These are phyloP conservation scores for Fragum whitleyi DNA, from an alignment of 2,888 invertebrate species.

Conservation along the genomic window DNA sequence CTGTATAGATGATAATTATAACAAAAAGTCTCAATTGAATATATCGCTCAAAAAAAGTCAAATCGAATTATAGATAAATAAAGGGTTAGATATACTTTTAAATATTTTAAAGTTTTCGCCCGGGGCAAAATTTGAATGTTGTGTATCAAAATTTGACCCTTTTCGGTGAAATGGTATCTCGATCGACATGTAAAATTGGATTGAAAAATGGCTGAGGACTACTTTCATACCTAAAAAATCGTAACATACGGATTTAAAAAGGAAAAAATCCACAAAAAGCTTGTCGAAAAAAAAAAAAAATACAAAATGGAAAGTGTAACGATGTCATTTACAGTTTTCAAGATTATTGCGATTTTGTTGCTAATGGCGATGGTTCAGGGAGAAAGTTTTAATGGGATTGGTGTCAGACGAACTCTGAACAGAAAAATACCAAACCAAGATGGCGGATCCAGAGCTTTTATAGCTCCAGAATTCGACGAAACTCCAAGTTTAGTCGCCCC, in stretches of 20 bases:
- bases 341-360: background rate
- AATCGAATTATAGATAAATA: background rate
- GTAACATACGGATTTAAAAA: background rate
- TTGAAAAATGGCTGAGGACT: slow-evolving; percentile 18
- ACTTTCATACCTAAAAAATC: background rate
- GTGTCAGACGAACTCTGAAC: background rate
- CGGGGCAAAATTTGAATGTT: slow-evolving; percentile 5
- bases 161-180: background rate
- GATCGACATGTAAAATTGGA: background rate
- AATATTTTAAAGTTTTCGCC: background rate
- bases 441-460: background rate
- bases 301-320: background rate
- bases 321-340: background rate
- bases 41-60: no score
- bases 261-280: no score
- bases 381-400: slow-evolving; percentile 12
- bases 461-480: background rate
- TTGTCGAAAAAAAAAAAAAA: background rate
- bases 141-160: slow-evolving; percentile 12
- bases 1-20: no score
- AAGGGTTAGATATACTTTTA: background rate
- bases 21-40: no score
- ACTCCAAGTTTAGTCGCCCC: slow-evolving; percentile 3
- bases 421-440: background rate
- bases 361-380: background rate